Conservation (phyloP, 2,888 invertebrate species). For the Hemaris fuciformis region DNA sequence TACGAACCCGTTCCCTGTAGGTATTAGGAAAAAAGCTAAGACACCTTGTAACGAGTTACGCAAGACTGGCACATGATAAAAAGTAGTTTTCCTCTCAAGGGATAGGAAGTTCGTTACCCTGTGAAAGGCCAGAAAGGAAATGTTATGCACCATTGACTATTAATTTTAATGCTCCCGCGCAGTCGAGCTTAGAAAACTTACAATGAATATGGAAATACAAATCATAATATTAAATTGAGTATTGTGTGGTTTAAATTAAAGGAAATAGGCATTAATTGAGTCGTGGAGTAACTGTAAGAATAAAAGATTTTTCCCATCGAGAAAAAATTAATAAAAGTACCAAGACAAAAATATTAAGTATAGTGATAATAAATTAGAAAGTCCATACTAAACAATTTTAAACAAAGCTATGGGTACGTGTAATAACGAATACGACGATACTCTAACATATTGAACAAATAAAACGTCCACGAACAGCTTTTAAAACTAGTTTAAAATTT, state of each 20-base stretch:
- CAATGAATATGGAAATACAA: neutral
- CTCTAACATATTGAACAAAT: neutral
- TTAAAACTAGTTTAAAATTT: neutral
- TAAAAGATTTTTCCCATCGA: neutral
- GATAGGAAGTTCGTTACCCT: constrained; percentile 70
- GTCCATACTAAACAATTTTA: neutral
- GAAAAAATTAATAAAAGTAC: no score
- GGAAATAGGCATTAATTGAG: neutral
- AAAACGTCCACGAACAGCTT: neutral
- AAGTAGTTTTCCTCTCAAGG: constrained; percentile 69
- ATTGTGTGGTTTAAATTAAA: neutral
- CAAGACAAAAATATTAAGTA: no score
- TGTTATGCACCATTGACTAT: constrained; percentile 23
- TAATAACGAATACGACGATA: neutral
- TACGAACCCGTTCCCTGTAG: constrained; percentile 43
- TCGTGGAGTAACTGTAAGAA: no score
- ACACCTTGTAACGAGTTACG: constrained; percentile 65
- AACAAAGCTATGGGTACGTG: neutral
- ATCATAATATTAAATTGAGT: neutral
- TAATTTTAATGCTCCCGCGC: constrained; percentile 13
- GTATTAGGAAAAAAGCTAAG: constrained; percentile 64
- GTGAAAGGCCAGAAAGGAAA: constrained; percentile 50
- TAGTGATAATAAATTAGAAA: no score
- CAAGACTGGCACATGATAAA: constrained; percentile 67
- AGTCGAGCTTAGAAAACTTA: neutral